phyloP scores from a whole-genome alignment of 2,797 vertebrate species.

The Echeneis naucrates region DNA sequence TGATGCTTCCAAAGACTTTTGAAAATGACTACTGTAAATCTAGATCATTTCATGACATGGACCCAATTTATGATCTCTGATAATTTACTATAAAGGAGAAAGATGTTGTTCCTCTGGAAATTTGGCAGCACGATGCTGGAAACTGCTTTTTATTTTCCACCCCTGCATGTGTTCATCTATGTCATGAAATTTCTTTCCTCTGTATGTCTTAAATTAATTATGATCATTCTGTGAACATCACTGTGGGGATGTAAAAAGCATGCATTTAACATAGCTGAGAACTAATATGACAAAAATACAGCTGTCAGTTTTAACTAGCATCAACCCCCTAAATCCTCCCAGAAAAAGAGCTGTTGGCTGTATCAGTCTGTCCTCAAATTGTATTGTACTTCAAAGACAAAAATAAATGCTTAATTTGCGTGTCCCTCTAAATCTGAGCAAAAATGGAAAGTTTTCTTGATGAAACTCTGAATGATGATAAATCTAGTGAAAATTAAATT shows the following conservation, averaged over 20 bases:
- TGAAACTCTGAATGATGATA: constrained; percentile 7
- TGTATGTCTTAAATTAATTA: constrained; percentile 64
- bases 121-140: constrained; percentile 40
- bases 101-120: constrained; percentile 37
- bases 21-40: constrained; percentile 43
- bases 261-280: constrained; percentile 65
- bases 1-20: constrained; percentile 34
- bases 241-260: constrained; percentile 57
- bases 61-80: constrained; percentile 43
- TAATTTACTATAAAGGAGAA: constrained; percentile 46
- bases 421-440: not conserved
- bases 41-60: constrained; percentile 24
- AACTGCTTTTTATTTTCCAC: constrained; percentile 38
- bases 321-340: constrained; percentile 38
- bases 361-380: not conserved
- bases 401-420: not conserved
- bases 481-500: not conserved
- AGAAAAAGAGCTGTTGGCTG: constrained; percentile 27
- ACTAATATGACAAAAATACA: constrained; percentile 61
- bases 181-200: constrained; percentile 43
- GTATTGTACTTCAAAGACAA: not conserved
- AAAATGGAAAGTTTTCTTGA: constrained; percentile 12
- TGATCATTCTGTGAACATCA: constrained; percentile 57
- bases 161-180: constrained; percentile 38
- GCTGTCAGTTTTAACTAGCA: constrained; percentile 56